phyloP scores from a whole-genome alignment of 2,113 vertebrate genomes.

The Etheostoma cragini region DNA sequence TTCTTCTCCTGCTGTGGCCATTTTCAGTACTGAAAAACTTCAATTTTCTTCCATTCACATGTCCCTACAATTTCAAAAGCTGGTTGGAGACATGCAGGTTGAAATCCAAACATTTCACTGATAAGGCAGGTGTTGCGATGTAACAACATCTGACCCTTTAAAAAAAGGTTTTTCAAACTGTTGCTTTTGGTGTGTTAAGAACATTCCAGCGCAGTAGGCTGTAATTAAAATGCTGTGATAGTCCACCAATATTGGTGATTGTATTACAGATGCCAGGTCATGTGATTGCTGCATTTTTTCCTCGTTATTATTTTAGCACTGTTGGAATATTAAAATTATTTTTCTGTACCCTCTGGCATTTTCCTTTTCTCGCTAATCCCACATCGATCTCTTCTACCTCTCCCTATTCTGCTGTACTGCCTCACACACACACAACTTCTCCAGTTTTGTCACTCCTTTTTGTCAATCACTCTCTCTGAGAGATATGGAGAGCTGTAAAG shows the following conservation, averaged over 20 bases:
- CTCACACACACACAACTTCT: slow-evolving; percentile 28
- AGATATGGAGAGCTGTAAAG: background rate
- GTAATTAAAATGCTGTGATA: background rate
- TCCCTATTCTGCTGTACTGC: slow-evolving; percentile 16
- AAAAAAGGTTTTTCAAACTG: slow-evolving; percentile 2
- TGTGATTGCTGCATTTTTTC: slow-evolving; percentile 35
- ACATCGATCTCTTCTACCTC: slow-evolving; percentile 19
- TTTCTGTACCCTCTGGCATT: slow-evolving; percentile 44
- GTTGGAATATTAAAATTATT: slow-evolving; percentile 46
- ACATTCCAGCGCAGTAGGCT: background rate
- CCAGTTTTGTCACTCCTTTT: slow-evolving; percentile 40
- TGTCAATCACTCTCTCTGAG: slow-evolving; percentile 50
- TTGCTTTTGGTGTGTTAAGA: background rate
- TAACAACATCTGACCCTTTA: background rate
- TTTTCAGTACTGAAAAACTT: background rate
- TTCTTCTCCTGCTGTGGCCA: slow-evolving; percentile 17
- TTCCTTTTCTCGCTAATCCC: slow-evolving; percentile 23
- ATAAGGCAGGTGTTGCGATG: slow-evolving; percentile 13
- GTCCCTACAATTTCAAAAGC: slow-evolving; percentile 7
- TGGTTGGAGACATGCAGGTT: background rate
- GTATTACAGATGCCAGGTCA: slow-evolving; percentile 23
- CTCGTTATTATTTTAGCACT: slow-evolving; percentile 33
- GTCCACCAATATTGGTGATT: slow-evolving; percentile 21
- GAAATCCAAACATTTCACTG: slow-evolving; percentile 12
- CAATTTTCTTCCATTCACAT: slow-evolving; percentile 17